Evolutionary conservation across 2,113 vertebrate genomes (phyloP).

Genomic region (Engraulis encrasicolus): DNA sequence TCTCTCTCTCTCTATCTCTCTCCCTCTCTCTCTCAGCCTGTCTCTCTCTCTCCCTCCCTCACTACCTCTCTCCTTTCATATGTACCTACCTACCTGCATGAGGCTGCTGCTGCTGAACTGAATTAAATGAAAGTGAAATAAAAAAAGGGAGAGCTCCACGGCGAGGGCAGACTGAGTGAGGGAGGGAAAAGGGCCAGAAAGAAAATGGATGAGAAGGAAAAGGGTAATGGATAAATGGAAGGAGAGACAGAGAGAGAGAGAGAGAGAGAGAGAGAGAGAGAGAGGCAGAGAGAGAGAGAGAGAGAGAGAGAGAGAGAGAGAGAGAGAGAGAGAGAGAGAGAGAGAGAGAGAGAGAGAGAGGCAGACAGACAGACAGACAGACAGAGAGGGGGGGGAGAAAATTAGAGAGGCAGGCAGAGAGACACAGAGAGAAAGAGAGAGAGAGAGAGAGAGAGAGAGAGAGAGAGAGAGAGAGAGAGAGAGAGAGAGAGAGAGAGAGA

Average conservation of each 20-base stretch:
- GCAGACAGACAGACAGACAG: not conserved
- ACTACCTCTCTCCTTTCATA: no score
- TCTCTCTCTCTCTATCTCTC: no score
- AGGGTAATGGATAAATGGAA: conserved; percentile 17
- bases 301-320: not conserved
- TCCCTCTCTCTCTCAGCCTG: no score
- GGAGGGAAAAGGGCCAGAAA: not conserved
- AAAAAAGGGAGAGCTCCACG: not conserved
- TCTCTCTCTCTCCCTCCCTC: no score
- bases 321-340: no score
- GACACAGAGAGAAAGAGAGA: not conserved
- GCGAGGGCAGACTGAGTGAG: not conserved
- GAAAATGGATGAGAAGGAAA: not conserved
- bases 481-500: not conserved
- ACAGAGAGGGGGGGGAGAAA: not conserved
- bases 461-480: not conserved
- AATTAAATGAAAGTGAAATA: not conserved
- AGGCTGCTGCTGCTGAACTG: no score
- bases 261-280: not conserved
- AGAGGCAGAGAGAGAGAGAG: not conserved
- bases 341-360: no score
- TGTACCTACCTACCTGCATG: no score
- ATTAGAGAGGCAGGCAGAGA: conserved; percentile 14
- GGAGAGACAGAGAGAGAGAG: not conserved
- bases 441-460: not conserved